These are phyloP conservation scores for Acanthoscelides obtectus DNA, from an alignment of 2,888 invertebrate species.

Conservation along the genomic window DNA sequence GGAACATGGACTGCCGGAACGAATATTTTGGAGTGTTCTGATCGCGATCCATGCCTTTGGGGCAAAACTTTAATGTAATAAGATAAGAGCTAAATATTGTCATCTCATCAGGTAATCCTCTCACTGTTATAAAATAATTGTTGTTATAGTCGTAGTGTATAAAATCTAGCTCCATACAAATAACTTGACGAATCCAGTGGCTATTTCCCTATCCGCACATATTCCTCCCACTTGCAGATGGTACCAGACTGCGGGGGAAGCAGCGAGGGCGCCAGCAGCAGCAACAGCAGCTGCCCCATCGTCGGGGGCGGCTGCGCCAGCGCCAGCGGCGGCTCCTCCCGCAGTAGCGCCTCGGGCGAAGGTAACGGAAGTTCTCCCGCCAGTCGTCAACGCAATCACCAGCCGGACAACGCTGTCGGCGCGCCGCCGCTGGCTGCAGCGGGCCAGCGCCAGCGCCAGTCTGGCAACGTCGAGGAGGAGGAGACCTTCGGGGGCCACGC, in stretches of 20 bases:
- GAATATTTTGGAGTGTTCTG: no score
- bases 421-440: neutral
- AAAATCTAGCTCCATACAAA: neutral
- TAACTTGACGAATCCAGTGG: neutral
- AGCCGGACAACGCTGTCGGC: neutral
- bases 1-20: no score
- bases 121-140: no score
- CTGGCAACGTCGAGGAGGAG: neutral
- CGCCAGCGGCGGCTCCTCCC: neutral
- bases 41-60: no score
- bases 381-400: neutral
- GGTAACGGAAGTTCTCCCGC: neutral
- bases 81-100: no score
- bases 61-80: no score
- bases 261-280: slow-evolving; percentile 52
- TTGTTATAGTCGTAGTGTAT: no score
- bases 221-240: slow-evolving; percentile 43
- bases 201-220: neutral
- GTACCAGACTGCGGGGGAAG: slow-evolving; percentile 47
- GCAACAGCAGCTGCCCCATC: slow-evolving; percentile 30
- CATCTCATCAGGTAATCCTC: no score
- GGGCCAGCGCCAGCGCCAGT: neutral
- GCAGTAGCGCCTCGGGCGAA: neutral
- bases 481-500: neutral
- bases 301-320: slow-evolving; percentile 48